Evolutionary conservation across 1,140 invertebrate genomes (phyloP), one percentile per base, ranked within the genome.

Genomic region (Acromyrmex charruanus): DNA sequence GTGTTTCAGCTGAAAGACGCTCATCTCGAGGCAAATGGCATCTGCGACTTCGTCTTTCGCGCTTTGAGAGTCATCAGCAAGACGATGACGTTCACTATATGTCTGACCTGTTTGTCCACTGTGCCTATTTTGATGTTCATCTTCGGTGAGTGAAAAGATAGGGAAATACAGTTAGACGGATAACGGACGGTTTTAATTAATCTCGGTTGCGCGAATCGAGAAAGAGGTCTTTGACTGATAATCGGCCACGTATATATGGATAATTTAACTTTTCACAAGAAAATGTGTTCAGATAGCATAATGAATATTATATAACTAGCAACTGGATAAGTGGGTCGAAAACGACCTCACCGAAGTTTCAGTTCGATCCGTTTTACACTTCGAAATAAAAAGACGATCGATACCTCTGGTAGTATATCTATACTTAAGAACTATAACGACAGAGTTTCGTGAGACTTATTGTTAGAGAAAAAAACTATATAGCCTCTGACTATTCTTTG

Each of bases 1-100:
- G 97, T 97, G 3, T 97, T 98, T 93, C 97, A 98, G 93, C 95
- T 98, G 49, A 97, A 97, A 90, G 98, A 98, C 92, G 98, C 98
- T 63, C 97, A 98, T 90, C 96, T 97, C 93, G 98, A 98, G 90
- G 97, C 98, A 0, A 97, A 96, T 2, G 96, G 97, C 49, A 97
- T 97, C 0, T 97, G 97, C 77, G 97, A 98, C 93, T 98, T 98
- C 92, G 96, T 98, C 0, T 97, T 96, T 91, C 96, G 97, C 87
- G 97, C 97, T 0, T 95, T 97, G 65, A 96, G 96, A 86, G 97
- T 98, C 84, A 96, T 98, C 92, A 97, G 97, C 91, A 97, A 97
- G 90, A 98, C 98, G 86, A 97, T 97, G 93, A 93, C 97, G 35
- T 97, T 97, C 91, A 97, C 97, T 3, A 96, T 97, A 66, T 96